Evolutionary conservation across 2,888 invertebrate species (phyloP).

Genomic region (Agriopis leucophaearia): DNA sequence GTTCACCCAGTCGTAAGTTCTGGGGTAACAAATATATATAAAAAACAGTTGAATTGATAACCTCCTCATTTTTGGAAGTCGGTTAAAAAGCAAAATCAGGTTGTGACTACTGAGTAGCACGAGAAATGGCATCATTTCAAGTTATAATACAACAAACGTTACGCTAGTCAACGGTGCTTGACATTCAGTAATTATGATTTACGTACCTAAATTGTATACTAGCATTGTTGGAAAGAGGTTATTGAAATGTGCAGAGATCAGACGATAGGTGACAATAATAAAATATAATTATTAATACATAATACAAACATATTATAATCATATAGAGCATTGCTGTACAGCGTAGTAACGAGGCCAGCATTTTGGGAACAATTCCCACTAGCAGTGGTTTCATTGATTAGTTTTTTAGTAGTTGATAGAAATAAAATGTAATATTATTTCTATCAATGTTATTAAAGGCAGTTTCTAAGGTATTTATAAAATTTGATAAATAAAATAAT

Average conservation of each 20-base stretch:
- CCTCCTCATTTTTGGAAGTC: no score
- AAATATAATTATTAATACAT: not conserved
- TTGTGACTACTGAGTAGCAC: not conserved
- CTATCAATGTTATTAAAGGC: no score
- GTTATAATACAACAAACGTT: conserved; percentile 24
- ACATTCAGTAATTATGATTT: conserved; percentile 34
- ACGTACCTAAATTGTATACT: conserved; percentile 13
- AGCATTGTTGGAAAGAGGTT: conserved; percentile 23
- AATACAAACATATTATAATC: no score
- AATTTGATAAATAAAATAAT: no score
- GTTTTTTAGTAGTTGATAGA: not conserved
- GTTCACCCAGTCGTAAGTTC: no score
- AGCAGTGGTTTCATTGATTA: not conserved
- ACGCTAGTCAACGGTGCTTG: conserved; percentile 40
- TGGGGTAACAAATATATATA: no score
- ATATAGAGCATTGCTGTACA: no score
- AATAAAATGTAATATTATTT: no score
- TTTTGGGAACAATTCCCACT: no score
- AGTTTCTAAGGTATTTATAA: no score
- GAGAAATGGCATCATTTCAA: conserved; percentile 30
- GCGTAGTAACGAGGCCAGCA: no score
- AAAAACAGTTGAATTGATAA: no score
- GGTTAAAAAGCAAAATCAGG: conserved; percentile 2
- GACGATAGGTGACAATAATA: conserved; percentile 16
- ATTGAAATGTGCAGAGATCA: conserved; percentile 23